A percentile compares a stretch with the other conserved stretches of the same genome.
phyloP scores from a whole-genome alignment of 2,113 vertebrate genomes.

The Zosterops hypoxanthus region DNA sequence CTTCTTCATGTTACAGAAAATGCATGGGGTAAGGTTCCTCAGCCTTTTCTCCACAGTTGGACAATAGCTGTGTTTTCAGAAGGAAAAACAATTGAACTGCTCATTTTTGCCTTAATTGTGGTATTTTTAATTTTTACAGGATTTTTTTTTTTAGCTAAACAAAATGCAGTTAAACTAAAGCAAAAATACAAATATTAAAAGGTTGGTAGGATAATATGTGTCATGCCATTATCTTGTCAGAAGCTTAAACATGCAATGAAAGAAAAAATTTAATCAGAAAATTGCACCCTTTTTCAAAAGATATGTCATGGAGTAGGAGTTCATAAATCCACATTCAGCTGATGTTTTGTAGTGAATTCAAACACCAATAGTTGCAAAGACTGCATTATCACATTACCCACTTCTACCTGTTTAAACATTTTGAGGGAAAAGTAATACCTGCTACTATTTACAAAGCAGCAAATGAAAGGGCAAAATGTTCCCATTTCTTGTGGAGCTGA shows the following conservation, averaged over 20 bases:
- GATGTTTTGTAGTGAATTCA: not conserved
- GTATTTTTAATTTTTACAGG: not conserved
- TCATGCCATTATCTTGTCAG: not conserved
- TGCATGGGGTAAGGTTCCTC: not conserved
- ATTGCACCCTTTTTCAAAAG: not conserved
- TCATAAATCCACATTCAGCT: not conserved
- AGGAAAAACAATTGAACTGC: not conserved
- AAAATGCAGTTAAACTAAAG: not conserved
- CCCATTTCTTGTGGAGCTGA: not conserved
- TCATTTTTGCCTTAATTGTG: not conserved
- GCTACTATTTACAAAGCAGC: conserved; percentile 15
- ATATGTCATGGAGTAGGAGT: not conserved
- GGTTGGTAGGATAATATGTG: not conserved
- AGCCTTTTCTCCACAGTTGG: not conserved
- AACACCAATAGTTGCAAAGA: not conserved
- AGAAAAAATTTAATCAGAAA: not conserved
- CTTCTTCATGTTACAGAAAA: not conserved
- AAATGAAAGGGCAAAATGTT: conserved; percentile 29
- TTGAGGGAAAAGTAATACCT: conserved; percentile 1
- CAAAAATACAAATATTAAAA: not conserved
- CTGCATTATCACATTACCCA: not conserved
- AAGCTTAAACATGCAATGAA: not conserved
- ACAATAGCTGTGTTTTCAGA: not conserved
- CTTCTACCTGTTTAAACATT: conserved; percentile 28
- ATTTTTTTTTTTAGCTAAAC: not conserved